These are phyloP conservation scores for Cygnus buccinator DNA, from an alignment of 2,113 vertebrate species.

Conservation along the genomic window DNA sequence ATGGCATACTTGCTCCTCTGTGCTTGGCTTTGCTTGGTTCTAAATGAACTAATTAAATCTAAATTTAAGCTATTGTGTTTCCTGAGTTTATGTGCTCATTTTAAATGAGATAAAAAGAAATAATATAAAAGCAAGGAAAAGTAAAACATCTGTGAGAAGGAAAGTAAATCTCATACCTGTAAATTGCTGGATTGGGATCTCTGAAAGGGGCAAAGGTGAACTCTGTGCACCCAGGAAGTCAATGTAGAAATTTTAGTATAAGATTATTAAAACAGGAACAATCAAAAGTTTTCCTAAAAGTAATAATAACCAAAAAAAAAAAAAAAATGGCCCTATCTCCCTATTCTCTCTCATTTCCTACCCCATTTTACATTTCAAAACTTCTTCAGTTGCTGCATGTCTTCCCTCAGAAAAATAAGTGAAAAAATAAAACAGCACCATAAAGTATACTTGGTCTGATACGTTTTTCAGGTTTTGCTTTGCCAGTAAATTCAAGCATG, in stretches of 20 bases:
- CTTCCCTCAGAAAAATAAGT: neutral
- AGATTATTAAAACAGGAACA: neutral
- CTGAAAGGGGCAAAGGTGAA: neutral
- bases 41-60: neutral
- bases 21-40: neutral
- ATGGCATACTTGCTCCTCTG: neutral
- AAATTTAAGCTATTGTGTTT: neutral
- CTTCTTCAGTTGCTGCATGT: neutral
- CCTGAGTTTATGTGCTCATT: neutral
- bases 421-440: neutral
- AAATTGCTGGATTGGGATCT: neutral
- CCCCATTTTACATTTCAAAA: neutral
- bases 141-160: neutral
- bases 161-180: neutral
- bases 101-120: neutral
- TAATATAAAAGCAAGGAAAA: neutral
- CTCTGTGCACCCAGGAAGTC: neutral
- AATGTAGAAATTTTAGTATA: neutral
- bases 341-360: neutral
- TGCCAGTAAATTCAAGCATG: slow-evolving; percentile 73
- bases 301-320: neutral
- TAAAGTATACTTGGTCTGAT: slow-evolving; percentile 20
- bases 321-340: neutral
- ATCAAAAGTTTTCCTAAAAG: neutral
- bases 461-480: slow-evolving; percentile 54